Percentiles rank a stretch among this genome's conserved stretches.
Evolutionary conservation across 2,888 invertebrate genomes (phyloP).

Genomic region (Nipponacmea schrenckii): DNA sequence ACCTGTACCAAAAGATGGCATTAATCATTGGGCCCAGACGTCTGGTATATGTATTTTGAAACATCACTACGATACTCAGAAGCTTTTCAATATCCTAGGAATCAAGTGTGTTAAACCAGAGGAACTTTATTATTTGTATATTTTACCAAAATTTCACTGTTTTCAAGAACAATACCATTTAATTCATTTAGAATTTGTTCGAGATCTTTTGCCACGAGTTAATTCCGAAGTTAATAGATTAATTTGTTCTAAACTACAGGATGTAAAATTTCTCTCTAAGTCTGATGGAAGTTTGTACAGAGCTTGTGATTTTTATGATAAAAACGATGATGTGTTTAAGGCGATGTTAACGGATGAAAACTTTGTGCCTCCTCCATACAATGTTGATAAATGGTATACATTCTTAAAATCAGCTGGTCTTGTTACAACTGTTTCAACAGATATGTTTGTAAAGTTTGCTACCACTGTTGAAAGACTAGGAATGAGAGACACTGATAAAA

Average conservation of each 20-base stretch:
- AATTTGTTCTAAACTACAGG: slow-evolving; percentile 25
- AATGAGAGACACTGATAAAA: slow-evolving; percentile 10
- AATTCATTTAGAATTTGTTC: slow-evolving; percentile 22
- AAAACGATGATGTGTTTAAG: slow-evolving; percentile 35
- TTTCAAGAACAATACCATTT: slow-evolving; percentile 13
- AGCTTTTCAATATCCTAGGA: slow-evolving; percentile 31
- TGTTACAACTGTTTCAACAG: slow-evolving; percentile 22
- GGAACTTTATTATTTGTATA: slow-evolving; percentile 27
- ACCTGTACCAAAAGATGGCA: slow-evolving; percentile 16
- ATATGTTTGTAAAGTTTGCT: slow-evolving; percentile 31
- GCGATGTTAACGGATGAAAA: slow-evolving; percentile 38
- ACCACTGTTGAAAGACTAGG: slow-evolving; percentile 21
- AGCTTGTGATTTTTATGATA: slow-evolving; percentile 44
- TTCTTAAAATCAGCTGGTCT: slow-evolving; percentile 32
- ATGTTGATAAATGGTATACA: slow-evolving; percentile 11
- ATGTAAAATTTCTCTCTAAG: slow-evolving; percentile 32
- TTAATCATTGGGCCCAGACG: slow-evolving; percentile 15
- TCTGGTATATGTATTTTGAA: slow-evolving; percentile 11
- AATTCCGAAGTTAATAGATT: slow-evolving; percentile 17
- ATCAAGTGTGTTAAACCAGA: slow-evolving; percentile 14
- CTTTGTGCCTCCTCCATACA: slow-evolving; percentile 34
- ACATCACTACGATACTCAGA: slow-evolving; percentile 17
- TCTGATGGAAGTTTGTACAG: slow-evolving; percentile 29
- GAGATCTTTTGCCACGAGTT: slow-evolving; percentile 11
- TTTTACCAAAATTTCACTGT: slow-evolving; percentile 25